Evolutionary conservation across 2,113 vertebrate species (phyloP), one percentile per base, ranked within the genome.

Genomic region (Phoenicopterus ruber): DNA sequence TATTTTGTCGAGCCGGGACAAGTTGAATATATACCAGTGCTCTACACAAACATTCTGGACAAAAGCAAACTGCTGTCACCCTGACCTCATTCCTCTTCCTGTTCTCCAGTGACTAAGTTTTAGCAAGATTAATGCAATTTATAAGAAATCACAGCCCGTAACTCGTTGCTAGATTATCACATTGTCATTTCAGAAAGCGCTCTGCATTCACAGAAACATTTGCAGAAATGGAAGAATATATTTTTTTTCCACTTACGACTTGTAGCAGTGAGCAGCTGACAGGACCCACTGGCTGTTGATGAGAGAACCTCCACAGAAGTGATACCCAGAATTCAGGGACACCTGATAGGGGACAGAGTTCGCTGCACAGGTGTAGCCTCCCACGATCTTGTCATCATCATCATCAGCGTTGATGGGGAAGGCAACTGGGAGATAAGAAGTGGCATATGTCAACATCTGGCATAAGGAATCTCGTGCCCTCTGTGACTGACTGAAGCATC

Each of bases 191-290:
- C 36, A 82, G 40, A 78, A 67, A 44, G 31, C 7, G 55, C 13
- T 54, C 36, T 96, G 44, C 49, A 3, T 69, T 38, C 54, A 38
- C 29, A 81, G 54, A 34, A 89, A 10, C 7, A 12, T 58, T 62
- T 79, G 36, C 57, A 76, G 44, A 62, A 69, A 26, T 0, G 8
- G 81, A 69, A 85, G 57, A 28, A 29, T 4, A 12, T 8, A n/a
- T 26, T 3, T 21, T 46, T 81, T 79, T 65, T 1, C 46, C 15
- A 97, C 98, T 98, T 95, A 98, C 98, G 77, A 97, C 92, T 98
- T 91, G 97, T 98, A 99, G 96, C 98, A 99, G 96, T 99, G 99
- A 97, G 98, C 99, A 91, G 99, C 99, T 29, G 99, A 99, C 87
- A 99, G 3, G 10, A 98, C 98, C 98, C 98, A 99, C 67, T 97